phyloP scores from a whole-genome alignment of 92 coral and sea anemone species.

The Parazoanthus atlanticus region DNA sequence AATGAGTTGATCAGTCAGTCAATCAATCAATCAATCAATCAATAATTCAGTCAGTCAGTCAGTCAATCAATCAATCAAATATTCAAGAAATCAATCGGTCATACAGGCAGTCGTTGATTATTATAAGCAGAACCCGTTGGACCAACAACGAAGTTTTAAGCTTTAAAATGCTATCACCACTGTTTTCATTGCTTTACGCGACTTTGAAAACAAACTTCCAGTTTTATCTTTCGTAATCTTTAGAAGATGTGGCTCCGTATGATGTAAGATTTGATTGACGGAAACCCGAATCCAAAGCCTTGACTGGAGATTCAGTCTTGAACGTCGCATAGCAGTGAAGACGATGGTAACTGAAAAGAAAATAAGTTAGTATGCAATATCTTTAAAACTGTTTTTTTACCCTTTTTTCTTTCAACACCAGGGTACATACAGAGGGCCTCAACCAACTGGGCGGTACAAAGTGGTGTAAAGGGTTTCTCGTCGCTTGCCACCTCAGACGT shows the following conservation, averaged over 20 bases:
- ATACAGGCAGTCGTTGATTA: not conserved
- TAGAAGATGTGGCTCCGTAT: not conserved
- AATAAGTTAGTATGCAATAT: not conserved
- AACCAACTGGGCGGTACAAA: slow-evolving; percentile 90
- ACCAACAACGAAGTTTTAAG: no score
- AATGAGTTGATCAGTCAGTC: no score
- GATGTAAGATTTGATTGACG: not conserved
- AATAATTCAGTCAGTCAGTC: not conserved
- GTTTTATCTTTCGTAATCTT: not conserved
- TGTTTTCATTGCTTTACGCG: not conserved
- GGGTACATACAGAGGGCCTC: slow-evolving; percentile 95
- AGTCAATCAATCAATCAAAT: not conserved
- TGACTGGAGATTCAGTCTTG: not conserved
- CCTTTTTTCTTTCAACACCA: slow-evolving; percentile 39
- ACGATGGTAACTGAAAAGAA: no score
- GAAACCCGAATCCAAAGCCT: not conserved
- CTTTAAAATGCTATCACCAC: no score
- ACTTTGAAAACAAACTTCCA: not conserved
- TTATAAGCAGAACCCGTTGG: no score
- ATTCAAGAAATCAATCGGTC: not conserved
- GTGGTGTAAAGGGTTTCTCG: slow-evolving; percentile 54
- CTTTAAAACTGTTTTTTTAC: no score
- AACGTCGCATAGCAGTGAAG: no score
- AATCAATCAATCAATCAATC: not conserved
- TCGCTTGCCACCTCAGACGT: not conserved